Evolutionary conservation across 92 coral and sea anemone species (phyloP), one percentile per base, ranked within the genome.

Genomic region (Phenganax marumi): DNA sequence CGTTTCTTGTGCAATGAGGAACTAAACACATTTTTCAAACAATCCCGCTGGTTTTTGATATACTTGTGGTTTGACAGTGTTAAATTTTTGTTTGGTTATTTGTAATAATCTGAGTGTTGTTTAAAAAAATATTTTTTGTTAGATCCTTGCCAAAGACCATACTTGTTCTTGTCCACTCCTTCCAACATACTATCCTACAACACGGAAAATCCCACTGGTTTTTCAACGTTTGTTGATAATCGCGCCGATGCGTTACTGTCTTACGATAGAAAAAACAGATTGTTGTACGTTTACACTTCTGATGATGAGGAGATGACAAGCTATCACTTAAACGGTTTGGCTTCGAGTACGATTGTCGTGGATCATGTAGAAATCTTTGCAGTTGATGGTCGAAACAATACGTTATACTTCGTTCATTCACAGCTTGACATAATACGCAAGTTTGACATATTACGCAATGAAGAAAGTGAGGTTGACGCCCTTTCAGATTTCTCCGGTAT

Each of bases 81-180:
- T n/a, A n/a, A n/a, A n/a, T n/a, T n/a, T n/a, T n/a, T n/a, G n/a
- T n/a, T n/a, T n/a, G n/a, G n/a, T n/a, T n/a, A n/a, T n/a, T n/a
- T n/a, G n/a, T n/a, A n/a, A n/a, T n/a, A n/a, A n/a, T n/a, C n/a
- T n/a, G n/a, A n/a, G n/a, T n/a, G n/a, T n/a, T n/a, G n/a, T n/a
- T n/a, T 4, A 57, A 12, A 57, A 21, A 57, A 57, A 4, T 57
- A n/a, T 57, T 4, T 17, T 12, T 63, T 64, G 23, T 8, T 56
- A 64, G 70, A 64, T 64, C 70, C 3, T 23, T 64, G 70, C 14
- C 70, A 64, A 64, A n/a, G 23, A 64, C 70, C 70, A 22, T 64
- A 64, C 14, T 19, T 64, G 24, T 64, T 64, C 70, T 64, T 64
- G 14, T 64, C 70, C 3, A 64, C 70, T 23, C 33, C 70, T 8